Evolutionary conservation across 2,888 invertebrate species (phyloP).

Genomic region (Drosophila tanythrix): DNA sequence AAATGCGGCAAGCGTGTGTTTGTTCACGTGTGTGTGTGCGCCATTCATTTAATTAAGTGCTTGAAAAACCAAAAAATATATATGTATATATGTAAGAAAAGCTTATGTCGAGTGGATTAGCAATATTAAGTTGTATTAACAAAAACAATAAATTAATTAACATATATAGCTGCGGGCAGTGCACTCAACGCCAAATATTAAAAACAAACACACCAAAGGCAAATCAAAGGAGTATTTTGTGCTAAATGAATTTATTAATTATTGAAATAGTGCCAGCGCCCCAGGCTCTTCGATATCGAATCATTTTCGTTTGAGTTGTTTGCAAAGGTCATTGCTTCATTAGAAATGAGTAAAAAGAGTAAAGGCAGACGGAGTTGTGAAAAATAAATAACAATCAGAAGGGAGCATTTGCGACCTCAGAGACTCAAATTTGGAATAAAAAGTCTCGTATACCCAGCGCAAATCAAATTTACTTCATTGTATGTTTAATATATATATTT

Average conservation of each 20-base stretch:
- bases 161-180: not conserved
- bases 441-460: not conserved
- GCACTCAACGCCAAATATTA: not conserved
- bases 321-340: not conserved
- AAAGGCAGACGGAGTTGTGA: not conserved
- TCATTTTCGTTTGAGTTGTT: not conserved
- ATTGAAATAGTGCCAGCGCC: not conserved
- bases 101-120: not conserved
- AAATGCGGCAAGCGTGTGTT: conserved; percentile 39
- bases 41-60: conserved; percentile 48
- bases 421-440: not conserved
- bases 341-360: not conserved
- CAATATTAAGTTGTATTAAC: conserved; percentile 14
- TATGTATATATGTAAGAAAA: conserved; percentile 10
- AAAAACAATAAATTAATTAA: conserved; percentile 40
- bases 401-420: not conserved
- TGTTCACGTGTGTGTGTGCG: conserved; percentile 18
- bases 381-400: not conserved
- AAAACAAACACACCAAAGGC: not conserved
- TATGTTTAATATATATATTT: too few species aligned
- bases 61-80: not conserved
- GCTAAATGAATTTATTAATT: conserved; percentile 1
- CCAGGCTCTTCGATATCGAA: not conserved
- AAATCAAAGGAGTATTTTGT: not conserved
- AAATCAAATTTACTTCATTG: not conserved